These are phyloP conservation scores for Bicyclus anynana DNA, from an alignment of 1,140 invertebrate species.

Conservation along the genomic window DNA sequence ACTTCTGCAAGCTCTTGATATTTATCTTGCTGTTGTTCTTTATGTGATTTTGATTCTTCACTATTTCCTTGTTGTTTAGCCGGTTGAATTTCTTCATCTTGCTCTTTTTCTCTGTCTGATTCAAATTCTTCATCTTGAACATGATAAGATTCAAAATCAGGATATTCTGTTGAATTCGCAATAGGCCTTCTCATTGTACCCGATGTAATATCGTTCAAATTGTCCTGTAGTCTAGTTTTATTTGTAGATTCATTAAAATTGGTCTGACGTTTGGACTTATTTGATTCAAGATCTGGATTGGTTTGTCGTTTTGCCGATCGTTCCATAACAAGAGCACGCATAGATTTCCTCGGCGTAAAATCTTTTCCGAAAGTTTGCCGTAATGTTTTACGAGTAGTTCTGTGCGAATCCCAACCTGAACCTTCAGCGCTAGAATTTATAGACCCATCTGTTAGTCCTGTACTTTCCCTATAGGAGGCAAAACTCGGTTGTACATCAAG, in stretches of 20 bases:
- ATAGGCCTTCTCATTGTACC: conserved; percentile 28
- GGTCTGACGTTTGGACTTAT: background rate
- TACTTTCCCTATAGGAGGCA: conserved; percentile 39
- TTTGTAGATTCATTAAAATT: background rate
- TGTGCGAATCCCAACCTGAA: conserved; percentile 63
- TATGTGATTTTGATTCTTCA: background rate
- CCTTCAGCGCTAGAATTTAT: conserved; percentile 52
- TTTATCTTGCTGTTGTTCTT: background rate
- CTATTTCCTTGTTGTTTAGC: too few species aligned
- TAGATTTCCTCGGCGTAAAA: conserved; percentile 57
- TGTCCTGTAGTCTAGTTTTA: background rate
- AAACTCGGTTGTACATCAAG: conserved; percentile 41
- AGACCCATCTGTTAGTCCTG: conserved; percentile 38
- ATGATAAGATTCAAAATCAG: conserved; percentile 20
- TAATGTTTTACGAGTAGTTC: conserved; percentile 59
- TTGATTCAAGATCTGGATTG: conserved; percentile 19
- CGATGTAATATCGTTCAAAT: background rate
- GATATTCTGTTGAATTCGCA: conserved; percentile 46
- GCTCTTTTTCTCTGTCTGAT: too few species aligned
- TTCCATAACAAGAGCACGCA: conserved; percentile 61
- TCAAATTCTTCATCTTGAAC: background rate
- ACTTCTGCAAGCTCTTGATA: too few species aligned
- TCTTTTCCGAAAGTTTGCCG: conserved; percentile 62
- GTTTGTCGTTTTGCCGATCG: conserved; percentile 51
- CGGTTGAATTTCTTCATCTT: too few species aligned